Base-by-base conservation (phyloP, 2,888 invertebrate species). In the Yponomeuta evonymella region DNA sequence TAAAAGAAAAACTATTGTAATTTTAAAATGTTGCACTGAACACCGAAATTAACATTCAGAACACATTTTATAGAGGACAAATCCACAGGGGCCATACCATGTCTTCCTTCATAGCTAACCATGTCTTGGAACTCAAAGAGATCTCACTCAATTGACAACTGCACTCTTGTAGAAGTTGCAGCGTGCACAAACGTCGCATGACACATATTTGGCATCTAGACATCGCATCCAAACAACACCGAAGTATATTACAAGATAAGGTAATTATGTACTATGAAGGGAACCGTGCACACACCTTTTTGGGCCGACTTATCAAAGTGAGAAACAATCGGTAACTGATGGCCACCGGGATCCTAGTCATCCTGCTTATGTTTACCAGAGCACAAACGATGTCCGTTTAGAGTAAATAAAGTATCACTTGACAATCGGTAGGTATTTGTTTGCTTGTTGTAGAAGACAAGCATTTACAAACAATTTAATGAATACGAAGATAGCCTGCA, bases 341-440 rank as follows among this genome's bases (percentile, higher is more conserved):
- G 48, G 73, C 73, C 75, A 70, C 64, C 33, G 72, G 64, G 9
- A 23, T 48, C 63, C 62, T 70, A 76, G 74, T 78, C 83, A 83
- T 87, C 88, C 87, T 87, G 84, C 77, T 72, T 79, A 75, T 87
- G 88, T 88, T 89, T 88, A 88, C 84, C 80, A 78, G 80, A 81
- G 78, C 81, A 79, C 81, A 80, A 79, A 84, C 80, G 81, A 79
- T 81, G 81, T 79, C 75, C 76, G 4, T 74, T 78, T 79, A 84
- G 80, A 78, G 79, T 85, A 87, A 88, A 88, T 87, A 88, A 12
- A 62, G 15, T 23, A 23, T 80, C 83, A 83, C 78, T 75, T 75
- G 75, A 77, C 78, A 81, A 82, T 79, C 76, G 77, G 77, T 81
- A 82, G 83, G 87, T 83, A 88, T 89, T 86, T 84, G 87, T 86